Conservation (phyloP, 2,113 vertebrate species). For the Ariopsis seemanni region DNA sequence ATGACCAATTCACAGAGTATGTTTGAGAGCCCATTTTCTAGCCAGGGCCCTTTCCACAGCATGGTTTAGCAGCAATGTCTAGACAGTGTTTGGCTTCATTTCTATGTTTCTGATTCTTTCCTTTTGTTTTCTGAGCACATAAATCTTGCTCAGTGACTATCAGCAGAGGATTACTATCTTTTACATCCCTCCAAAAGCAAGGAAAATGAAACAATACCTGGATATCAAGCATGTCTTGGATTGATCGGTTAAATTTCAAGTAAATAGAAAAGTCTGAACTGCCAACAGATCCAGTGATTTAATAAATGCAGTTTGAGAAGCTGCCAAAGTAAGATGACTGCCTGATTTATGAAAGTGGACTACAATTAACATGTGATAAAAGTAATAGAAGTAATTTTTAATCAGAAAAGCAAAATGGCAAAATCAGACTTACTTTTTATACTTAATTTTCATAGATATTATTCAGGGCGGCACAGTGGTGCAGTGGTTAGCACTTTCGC, state of each 20-base stretch:
- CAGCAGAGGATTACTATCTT: not conserved
- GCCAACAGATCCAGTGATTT: not conserved
- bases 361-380: not conserved
- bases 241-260: not conserved
- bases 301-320: not conserved
- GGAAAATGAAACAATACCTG: not conserved
- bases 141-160: not conserved
- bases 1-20: conserved; percentile 41
- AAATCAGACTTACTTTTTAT: not conserved
- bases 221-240: not conserved
- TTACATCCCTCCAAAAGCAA: not conserved
- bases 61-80: conserved; percentile 32
- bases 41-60: conserved; percentile 22
- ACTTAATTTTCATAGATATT: no score
- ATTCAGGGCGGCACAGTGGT: no score
- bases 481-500: no score
- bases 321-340: no score
- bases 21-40: conserved; percentile 35
- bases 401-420: not conserved
- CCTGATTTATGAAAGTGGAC: not conserved
- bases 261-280: not conserved
- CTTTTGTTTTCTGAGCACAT: conserved; percentile 3
- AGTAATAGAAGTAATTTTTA: not conserved
- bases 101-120: not conserved
- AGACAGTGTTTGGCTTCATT: conserved; percentile 29